A percentile compares a stretch with the other conserved stretches of the same genome.
Evolutionary conservation across 2,113 vertebrate genomes (phyloP).

Genomic region (Oncorhynchus gorbuscha): DNA sequence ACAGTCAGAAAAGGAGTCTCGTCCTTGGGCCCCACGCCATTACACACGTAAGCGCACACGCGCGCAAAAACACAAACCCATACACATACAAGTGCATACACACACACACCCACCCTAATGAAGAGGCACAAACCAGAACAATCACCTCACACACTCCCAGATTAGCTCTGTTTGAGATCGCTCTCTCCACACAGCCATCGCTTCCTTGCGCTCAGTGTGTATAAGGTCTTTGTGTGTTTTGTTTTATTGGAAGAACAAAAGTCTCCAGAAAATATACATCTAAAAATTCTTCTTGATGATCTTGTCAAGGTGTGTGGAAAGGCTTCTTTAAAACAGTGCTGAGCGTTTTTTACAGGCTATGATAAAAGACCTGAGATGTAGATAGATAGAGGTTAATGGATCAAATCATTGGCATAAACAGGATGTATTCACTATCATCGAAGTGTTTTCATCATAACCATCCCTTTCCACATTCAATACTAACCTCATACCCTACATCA

Average conservation of each 20-base stretch:
- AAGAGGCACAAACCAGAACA: too few relatives aligned
- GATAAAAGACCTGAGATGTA: too few relatives aligned
- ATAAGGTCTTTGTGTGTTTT: too few relatives aligned
- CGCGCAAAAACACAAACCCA: neutral
- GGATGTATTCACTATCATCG: conserved; percentile 68
- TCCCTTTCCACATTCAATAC: conserved; percentile 76
- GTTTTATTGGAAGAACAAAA: too few relatives aligned
- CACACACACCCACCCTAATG: neutral
- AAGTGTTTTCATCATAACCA: conserved; percentile 68
- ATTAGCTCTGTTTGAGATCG: too few relatives aligned
- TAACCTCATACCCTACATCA: conserved; percentile 71
- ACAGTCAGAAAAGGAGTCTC: conserved; percentile 39
- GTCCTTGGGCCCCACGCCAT: conserved; percentile 58
- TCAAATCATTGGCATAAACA: conserved; percentile 65
- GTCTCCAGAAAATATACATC: too few relatives aligned
- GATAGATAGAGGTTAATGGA: conserved; percentile 24
- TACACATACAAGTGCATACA: neutral
- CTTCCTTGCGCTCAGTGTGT: too few relatives aligned
- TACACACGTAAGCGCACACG: conserved; percentile 8
- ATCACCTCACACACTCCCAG: neutral
- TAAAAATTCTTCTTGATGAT: too few relatives aligned
- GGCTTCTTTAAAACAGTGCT: too few relatives aligned
- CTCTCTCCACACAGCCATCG: too few relatives aligned
- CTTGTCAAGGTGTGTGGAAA: neutral
- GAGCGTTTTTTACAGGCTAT: too few relatives aligned